phyloP scores from a whole-genome alignment of 2,888 invertebrate species.

The Philonicus albiceps region DNA sequence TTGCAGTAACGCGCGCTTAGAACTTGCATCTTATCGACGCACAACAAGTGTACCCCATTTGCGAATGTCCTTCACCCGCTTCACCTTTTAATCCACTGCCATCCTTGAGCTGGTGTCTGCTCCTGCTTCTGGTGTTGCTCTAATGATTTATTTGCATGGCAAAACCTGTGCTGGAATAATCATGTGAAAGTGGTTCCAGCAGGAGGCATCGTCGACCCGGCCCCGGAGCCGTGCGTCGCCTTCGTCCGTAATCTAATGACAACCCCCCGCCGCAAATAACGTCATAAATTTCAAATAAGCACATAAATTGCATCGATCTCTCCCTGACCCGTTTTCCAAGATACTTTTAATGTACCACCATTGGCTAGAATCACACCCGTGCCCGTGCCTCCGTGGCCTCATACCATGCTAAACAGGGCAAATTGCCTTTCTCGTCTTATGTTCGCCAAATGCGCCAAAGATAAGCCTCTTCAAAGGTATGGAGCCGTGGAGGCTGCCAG shows the following conservation, averaged over 20 bases:
- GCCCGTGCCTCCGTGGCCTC: neutral
- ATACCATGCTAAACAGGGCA: neutral
- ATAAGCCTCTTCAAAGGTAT: neutral
- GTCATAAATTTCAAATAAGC: slow-evolving; percentile 16
- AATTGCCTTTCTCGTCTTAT: neutral
- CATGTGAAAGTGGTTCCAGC: neutral
- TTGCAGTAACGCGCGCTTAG: neutral
- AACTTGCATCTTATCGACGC: no score
- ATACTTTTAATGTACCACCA: neutral
- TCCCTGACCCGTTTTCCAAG: slow-evolving; percentile 13
- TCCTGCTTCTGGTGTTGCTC: neutral
- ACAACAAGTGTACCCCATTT: neutral
- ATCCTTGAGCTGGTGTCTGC: neutral
- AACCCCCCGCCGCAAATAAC: neutral
- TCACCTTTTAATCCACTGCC: neutral
- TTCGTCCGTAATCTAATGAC: neutral
- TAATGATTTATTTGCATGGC: neutral
- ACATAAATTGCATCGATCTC: slow-evolving; percentile 9
- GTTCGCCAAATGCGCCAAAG: neutral
- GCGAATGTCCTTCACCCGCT: neutral
- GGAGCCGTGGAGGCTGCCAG: neutral
- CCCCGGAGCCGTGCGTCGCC: neutral
- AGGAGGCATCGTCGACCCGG: neutral
- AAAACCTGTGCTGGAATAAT: neutral
- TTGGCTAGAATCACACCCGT: neutral